These are phyloP conservation scores for Drosophila suboccidentalis DNA, from an alignment of 2,888 invertebrate species.

Conservation along the genomic window DNA sequence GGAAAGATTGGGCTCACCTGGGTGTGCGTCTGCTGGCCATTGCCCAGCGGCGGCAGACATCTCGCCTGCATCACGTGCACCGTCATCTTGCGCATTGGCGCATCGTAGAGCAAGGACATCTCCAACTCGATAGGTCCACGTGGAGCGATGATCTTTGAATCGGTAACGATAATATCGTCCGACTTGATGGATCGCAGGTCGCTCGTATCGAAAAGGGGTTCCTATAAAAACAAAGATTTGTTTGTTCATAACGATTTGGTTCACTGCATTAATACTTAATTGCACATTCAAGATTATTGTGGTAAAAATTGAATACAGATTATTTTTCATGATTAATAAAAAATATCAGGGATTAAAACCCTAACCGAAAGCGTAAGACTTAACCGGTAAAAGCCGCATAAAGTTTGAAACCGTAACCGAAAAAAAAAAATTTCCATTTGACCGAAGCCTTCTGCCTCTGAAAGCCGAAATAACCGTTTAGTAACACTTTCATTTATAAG, in stretches of 20 bases:
- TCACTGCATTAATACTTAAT: too few species aligned
- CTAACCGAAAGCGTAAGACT: too few species aligned
- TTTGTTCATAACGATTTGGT: background rate
- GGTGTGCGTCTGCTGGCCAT: constrained; percentile 89
- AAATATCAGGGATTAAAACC: too few species aligned
- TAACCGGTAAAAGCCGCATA: too few species aligned
- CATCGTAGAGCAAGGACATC: constrained; percentile 95
- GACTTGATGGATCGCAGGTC: constrained; percentile 85
- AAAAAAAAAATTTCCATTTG: too few species aligned
- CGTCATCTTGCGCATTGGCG: constrained; percentile 96
- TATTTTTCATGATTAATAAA: too few species aligned
- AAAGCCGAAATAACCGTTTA: too few species aligned
- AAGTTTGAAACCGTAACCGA: too few species aligned
- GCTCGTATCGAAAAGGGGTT: constrained; percentile 86
- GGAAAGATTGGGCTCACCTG: constrained; percentile 87
- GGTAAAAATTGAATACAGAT: too few species aligned
- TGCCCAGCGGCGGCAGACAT: constrained; percentile 90
- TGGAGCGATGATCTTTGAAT: constrained; percentile 83
- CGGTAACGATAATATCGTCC: constrained; percentile 86
- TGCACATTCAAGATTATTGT: too few species aligned
- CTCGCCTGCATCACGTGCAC: constrained; percentile 96
- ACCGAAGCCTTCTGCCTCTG: too few species aligned
- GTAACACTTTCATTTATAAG: too few species aligned
- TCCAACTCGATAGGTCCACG: constrained; percentile 91
- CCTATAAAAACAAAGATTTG: constrained; percentile 69